A percentile compares a stretch with the other conserved stretches of the same genome.
Conservation (phyloP, 2,113 vertebrate species). For the Bos indicus region DNA sequence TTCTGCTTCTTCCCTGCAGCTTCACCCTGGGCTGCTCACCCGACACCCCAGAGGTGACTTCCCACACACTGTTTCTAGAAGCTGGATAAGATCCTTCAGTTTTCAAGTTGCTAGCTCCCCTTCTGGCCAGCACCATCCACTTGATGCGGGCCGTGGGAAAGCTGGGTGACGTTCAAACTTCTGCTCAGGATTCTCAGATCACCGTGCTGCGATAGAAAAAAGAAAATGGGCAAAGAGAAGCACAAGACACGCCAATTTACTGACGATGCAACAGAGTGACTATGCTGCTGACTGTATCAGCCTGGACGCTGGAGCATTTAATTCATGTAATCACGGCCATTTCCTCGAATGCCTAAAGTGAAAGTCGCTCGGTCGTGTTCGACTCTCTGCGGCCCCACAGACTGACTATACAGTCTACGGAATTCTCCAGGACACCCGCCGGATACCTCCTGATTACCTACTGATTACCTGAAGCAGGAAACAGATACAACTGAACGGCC, state of each 20-base stretch:
- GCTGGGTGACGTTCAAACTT: fast-evolving
- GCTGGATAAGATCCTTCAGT: neutral
- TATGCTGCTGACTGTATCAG: fast-evolving
- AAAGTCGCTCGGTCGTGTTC: neutral
- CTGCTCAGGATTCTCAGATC: too few relatives aligned
- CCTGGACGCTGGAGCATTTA: fast-evolving
- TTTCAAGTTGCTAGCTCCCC: neutral
- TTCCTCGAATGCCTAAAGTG: neutral
- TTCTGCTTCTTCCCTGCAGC: neutral
- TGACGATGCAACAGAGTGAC: fast-evolving
- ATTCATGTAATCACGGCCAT: fast-evolving
- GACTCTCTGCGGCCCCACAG: fast-evolving
- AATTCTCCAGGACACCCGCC: neutral
- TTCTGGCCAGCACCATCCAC: neutral
- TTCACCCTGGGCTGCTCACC: neutral
- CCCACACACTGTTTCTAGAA: neutral
- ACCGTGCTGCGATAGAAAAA: fast-evolving
- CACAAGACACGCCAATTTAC: fast-evolving
- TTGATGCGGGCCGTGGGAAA: fast-evolving
- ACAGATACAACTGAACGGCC: fast-evolving
- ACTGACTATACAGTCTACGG: neutral
- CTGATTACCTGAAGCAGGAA: neutral
- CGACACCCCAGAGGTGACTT: too few relatives aligned
- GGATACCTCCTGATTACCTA: too few relatives aligned
- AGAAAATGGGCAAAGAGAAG: neutral